These are phyloP conservation scores for Zelostemma sp. DNA, from an alignment of 1,140 invertebrate genomes.

Conservation along the genomic window DNA sequence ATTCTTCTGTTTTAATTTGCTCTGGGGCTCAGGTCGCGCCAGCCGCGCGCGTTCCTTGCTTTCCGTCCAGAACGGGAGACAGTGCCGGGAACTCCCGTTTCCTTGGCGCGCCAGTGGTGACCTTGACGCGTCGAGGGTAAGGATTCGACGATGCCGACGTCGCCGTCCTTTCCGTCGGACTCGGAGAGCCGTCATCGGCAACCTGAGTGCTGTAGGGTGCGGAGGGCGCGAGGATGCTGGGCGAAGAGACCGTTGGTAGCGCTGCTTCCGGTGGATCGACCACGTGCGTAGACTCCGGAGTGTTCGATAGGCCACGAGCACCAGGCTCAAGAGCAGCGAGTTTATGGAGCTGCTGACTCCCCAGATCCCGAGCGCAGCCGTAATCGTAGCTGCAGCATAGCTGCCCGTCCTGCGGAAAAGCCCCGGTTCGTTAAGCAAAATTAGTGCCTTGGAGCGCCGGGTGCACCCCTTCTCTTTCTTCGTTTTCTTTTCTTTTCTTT, in stretches of 20 bases:
- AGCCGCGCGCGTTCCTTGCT: conserved; percentile 30
- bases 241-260: conserved; percentile 59
- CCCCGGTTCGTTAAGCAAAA: conserved; percentile 49
- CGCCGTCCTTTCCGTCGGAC: conserved; percentile 14
- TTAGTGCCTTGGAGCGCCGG: conserved; percentile 29
- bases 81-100: not conserved
- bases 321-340: conserved; percentile 44
- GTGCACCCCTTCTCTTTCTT: conserved; percentile 8
- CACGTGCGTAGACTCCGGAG: conserved; percentile 51
- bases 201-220: conserved; percentile 6
- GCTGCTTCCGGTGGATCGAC: conserved; percentile 61
- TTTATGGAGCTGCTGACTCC: conserved; percentile 37
- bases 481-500: conserved; percentile 10
- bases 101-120: not conserved
- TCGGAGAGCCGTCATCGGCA: conserved; percentile 13
- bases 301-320: conserved; percentile 46
- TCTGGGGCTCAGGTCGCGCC: conserved; percentile 40
- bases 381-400: conserved; percentile 76
- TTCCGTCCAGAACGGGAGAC: conserved; percentile 18
- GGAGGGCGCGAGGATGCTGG: conserved; percentile 28
- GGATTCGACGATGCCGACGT: conserved; percentile 6
- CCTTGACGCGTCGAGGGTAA: conserved; percentile 4
- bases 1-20: conserved; percentile 38
- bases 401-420: conserved; percentile 72
- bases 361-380: conserved; percentile 71